Percentiles rank a stretch among this genome's conserved stretches.
Evolutionary conservation across 2,113 vertebrate species (phyloP).

Genomic region (Erythrocebus patas): DNA sequence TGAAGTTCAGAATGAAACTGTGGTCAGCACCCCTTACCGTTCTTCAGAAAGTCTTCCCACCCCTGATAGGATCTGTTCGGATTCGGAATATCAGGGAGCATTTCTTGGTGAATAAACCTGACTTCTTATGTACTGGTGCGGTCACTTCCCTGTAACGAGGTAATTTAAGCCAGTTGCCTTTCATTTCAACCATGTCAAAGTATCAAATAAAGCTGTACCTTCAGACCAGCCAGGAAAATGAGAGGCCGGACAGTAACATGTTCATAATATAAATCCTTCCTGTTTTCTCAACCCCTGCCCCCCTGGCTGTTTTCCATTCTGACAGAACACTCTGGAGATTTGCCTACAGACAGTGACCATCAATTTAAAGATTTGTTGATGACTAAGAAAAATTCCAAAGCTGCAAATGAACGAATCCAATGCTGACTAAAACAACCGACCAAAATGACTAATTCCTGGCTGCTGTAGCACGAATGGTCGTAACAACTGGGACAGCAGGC

Average conservation of each 20-base stretch:
- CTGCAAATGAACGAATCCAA: conserved; percentile 42
- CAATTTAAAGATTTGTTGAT: conserved; percentile 35
- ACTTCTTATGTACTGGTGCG: not conserved
- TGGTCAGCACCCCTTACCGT: not conserved
- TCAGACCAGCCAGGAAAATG: conserved; percentile 39
- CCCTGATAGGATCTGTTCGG: not conserved
- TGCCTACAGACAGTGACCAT: not conserved
- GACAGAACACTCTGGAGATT: not conserved
- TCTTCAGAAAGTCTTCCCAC: not conserved
- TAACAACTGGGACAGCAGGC: not conserved
- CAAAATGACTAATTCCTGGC: not conserved
- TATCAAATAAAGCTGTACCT: conserved; percentile 52
- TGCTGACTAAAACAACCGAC: not conserved
- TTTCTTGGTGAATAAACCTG: not conserved
- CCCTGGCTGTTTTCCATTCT: conserved; percentile 50
- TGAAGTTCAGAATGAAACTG: not conserved
- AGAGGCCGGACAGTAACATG: conserved; percentile 39
- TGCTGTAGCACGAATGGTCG: not conserved
- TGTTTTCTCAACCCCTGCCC: conserved; percentile 50
- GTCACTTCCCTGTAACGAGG: not conserved
- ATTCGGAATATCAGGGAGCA: not conserved
- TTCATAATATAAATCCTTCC: conserved; percentile 71
- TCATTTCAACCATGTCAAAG: conserved; percentile 61
- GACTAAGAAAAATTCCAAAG: conserved; percentile 51
- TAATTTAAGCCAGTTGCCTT: conserved; percentile 59